Percentiles rank a stretch among this genome's conserved stretches.
Evolutionary conservation across 2,113 vertebrate genomes (phyloP).

Genomic region (Vicugna pacos): DNA sequence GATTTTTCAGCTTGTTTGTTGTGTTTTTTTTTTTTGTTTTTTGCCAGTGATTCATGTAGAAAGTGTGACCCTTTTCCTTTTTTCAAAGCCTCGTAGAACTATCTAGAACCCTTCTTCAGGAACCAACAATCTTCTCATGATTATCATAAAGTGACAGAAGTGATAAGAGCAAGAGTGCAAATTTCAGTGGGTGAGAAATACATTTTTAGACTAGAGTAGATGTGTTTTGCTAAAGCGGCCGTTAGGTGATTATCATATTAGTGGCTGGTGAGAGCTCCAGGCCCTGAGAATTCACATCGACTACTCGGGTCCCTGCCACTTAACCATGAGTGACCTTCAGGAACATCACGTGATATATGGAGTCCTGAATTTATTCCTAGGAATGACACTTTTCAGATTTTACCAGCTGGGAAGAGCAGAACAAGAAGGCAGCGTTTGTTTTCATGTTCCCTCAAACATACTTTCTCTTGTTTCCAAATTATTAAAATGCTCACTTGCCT

Average conservation of each 20-base stretch:
- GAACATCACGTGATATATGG: neutral
- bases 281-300: neutral
- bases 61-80: neutral
- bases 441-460: neutral
- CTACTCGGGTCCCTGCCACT: neutral
- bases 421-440: neutral
- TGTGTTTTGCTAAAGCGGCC: slow-evolving; percentile 23
- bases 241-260: neutral
- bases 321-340: neutral
- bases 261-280: neutral
- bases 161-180: neutral
- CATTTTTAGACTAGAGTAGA: neutral
- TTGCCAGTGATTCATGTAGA: neutral
- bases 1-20: neutral
- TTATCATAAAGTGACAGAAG: neutral
- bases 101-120: neutral
- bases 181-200: neutral
- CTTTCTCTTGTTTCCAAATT: neutral
- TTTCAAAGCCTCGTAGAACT: neutral
- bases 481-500: neutral
- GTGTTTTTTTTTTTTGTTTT: neutral
- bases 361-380: neutral
- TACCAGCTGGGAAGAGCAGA: neutral
- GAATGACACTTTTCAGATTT: neutral
- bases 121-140: neutral